Conservation (phyloP, 1,140 invertebrate species). For the Vanessa atalanta region DNA sequence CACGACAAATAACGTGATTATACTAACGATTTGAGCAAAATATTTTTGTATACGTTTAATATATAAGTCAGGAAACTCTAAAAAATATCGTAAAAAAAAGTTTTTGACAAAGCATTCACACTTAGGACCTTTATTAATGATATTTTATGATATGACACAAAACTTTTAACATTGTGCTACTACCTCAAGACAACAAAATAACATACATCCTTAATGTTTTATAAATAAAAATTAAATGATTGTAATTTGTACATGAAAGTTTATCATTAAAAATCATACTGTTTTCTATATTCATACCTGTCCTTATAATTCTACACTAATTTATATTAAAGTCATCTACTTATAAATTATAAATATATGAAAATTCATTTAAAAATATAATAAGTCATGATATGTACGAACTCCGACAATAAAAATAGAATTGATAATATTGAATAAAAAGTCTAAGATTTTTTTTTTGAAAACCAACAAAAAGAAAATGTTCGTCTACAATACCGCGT, state of each 20-base stretch:
- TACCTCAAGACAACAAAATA: neutral
- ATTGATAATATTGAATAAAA: neutral
- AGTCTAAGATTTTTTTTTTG: neutral
- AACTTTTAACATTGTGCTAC: neutral
- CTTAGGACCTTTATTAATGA: neutral
- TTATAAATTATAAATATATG: neutral
- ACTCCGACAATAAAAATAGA: neutral
- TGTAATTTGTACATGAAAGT: slow-evolving; percentile 6
- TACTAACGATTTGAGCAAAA: slow-evolving; percentile 4
- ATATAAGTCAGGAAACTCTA: neutral
- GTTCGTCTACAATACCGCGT: neutral
- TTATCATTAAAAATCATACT: neutral
- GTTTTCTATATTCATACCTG: neutral
- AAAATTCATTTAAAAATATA: slow-evolving; percentile 2
- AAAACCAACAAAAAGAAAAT: neutral
- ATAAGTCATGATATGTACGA: neutral
- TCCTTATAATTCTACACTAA: slow-evolving; percentile 1
- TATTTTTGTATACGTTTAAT: neutral
- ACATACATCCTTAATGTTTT: neutral
- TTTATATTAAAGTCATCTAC: slow-evolving; percentile 14
- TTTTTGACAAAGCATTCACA: neutral
- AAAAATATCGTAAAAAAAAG: neutral
- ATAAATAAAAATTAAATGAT: slow-evolving; percentile 13
- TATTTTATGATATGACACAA: neutral
- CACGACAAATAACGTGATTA: neutral